These are phyloP conservation scores for Callipepla californica DNA, from an alignment of 2,113 vertebrate genomes.

Conservation along the genomic window DNA sequence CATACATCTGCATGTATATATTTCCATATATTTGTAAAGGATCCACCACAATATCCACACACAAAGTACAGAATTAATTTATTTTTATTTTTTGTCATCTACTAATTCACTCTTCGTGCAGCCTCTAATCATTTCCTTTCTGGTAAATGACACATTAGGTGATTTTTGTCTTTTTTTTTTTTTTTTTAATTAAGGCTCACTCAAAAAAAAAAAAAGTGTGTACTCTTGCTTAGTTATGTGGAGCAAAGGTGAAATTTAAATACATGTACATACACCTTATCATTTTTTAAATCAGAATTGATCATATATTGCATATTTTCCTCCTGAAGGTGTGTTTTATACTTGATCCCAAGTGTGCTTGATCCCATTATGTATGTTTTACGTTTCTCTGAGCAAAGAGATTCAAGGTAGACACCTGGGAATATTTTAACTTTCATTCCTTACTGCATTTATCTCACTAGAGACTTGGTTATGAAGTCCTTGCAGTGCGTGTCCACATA, in stretches of 20 bases:
- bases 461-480: background rate
- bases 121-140: background rate
- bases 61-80: background rate
- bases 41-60: background rate
- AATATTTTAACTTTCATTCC: background rate
- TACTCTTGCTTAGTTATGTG: background rate
- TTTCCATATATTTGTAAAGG: background rate
- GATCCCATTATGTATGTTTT: background rate
- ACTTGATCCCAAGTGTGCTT: background rate
- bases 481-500: background rate
- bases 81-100: background rate
- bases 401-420: background rate
- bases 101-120: background rate
- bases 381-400: background rate
- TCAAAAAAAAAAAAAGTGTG: background rate
- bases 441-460: background rate
- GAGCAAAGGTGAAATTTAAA: background rate
- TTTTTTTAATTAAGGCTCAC: background rate
- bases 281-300: background rate
- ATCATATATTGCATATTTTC: background rate
- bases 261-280: rapidly evolving
- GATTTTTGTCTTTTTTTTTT: background rate
- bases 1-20: background rate
- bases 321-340: background rate
- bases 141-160: background rate